Evolutionary conservation across 2,113 vertebrate genomes (phyloP).

Genomic region (Leuciscus idus): DNA sequence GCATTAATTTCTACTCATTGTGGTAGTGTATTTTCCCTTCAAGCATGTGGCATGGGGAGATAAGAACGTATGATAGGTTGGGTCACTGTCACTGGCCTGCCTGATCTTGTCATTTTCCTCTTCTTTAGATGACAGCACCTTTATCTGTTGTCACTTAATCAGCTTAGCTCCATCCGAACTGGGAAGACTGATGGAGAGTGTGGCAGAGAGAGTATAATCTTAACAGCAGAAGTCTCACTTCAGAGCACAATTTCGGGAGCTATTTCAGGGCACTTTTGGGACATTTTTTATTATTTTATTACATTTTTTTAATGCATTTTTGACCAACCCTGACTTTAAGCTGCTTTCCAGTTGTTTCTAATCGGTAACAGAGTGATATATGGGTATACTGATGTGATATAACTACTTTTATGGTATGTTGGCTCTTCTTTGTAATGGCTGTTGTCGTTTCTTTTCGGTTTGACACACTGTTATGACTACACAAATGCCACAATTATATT

Average conservation of each 20-base stretch:
- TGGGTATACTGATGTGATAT: neutral
- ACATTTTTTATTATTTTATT: neutral
- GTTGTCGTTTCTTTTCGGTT: constrained; percentile 8
- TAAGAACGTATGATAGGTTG: neutral
- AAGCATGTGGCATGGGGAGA: neutral
- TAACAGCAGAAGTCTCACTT: neutral
- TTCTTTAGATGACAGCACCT: constrained; percentile 27
- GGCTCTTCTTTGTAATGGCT: constrained; percentile 9
- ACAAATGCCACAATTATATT: constrained; percentile 6
- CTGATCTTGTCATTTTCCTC: constrained; percentile 29
- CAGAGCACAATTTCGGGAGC: neutral
- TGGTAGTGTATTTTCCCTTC: neutral
- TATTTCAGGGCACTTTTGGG: neutral
- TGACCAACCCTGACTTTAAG: neutral
- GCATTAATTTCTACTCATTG: neutral
- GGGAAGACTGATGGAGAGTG: constrained; percentile 11
- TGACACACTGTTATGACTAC: constrained; percentile 35
- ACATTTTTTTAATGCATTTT: neutral
- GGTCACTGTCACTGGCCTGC: neutral
- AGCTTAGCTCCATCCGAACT: constrained; percentile 13
- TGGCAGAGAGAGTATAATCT: neutral
- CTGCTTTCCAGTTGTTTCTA: neutral
- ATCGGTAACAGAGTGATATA: neutral
- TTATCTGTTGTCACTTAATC: constrained; percentile 39
- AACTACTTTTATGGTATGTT: constrained; percentile 4